phyloP scores from a whole-genome alignment of 1,140 invertebrate genomes.

The Cydia pomonella region DNA sequence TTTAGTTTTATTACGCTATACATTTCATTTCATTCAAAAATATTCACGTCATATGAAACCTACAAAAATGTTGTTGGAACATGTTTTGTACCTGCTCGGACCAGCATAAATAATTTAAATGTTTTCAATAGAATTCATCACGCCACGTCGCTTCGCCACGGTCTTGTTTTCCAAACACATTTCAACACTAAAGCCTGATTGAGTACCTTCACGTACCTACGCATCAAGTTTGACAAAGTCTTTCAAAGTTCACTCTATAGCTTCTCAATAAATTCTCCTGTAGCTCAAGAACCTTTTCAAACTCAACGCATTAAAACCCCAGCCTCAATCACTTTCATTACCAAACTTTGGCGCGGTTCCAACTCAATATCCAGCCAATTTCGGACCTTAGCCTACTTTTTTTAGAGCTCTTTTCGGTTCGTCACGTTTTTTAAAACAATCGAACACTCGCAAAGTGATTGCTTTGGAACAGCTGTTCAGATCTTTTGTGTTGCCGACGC shows the following conservation, averaged over 20 bases:
- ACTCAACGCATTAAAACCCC: conserved; percentile 22
- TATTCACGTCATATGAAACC: too few species aligned
- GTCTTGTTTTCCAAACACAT: too few species aligned
- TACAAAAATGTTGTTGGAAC: too few species aligned
- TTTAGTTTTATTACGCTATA: too few species aligned
- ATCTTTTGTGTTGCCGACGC: neutral
- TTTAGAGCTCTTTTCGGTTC: conserved; percentile 7
- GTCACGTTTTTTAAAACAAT: conserved; percentile 10
- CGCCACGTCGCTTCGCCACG: too few species aligned
- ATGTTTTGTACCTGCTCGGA: too few species aligned
- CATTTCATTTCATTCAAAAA: too few species aligned
- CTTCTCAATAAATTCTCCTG: conserved; percentile 28
- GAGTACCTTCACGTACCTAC: neutral
- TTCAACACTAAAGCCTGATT: too few species aligned
- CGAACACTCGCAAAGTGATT: conserved; percentile 7
- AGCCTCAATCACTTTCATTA: conserved; percentile 32
- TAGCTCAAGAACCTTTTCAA: neutral
- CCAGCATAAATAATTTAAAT: too few species aligned
- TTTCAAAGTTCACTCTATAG: neutral
- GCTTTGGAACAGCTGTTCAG: conserved; percentile 19
- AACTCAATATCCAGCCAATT: conserved; percentile 25
- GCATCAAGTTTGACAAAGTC: conserved; percentile 15
- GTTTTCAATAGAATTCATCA: too few species aligned
- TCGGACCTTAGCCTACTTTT: neutral
- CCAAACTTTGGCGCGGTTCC: conserved; percentile 12